phyloP scores from a whole-genome alignment of 2,113 vertebrate species.

The Lota lota region DNA sequence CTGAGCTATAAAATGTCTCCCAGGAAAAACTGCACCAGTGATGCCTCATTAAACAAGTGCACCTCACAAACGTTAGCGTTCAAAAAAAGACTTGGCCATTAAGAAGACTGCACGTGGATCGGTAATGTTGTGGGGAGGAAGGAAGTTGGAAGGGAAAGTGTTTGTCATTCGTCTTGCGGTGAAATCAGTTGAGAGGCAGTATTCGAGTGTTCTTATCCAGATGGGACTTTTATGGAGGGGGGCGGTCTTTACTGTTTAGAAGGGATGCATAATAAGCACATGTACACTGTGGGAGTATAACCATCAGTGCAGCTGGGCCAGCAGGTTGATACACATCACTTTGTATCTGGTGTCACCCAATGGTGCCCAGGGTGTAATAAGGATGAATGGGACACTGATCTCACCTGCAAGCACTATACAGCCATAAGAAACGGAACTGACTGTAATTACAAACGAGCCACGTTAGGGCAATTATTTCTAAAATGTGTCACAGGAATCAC shows the following conservation, averaged over 20 bases:
- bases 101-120: slow-evolving; percentile 29
- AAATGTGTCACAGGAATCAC: slow-evolving; percentile 47
- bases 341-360: slow-evolving; percentile 55
- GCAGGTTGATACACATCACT: slow-evolving; percentile 63
- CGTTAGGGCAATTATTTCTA: slow-evolving; percentile 47
- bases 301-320: slow-evolving; percentile 47
- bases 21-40: slow-evolving; percentile 64
- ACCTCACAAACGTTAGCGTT: slow-evolving; percentile 58
- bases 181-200: slow-evolving; percentile 63
- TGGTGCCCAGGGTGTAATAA: slow-evolving; percentile 55
- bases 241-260: slow-evolving; percentile 38
- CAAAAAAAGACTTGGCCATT: slow-evolving; percentile 58
- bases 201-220: slow-evolving; percentile 68
- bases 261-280: slow-evolving; percentile 66
- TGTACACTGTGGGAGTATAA: slow-evolving; percentile 56
- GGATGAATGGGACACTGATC: slow-evolving; percentile 46
- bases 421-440: too few species aligned
- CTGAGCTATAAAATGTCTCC: slow-evolving; percentile 55
- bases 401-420: slow-evolving; percentile 17
- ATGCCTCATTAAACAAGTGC: slow-evolving; percentile 72
- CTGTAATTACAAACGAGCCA: slow-evolving; percentile 42
- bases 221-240: slow-evolving; percentile 61
- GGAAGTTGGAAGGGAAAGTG: slow-evolving; percentile 63
- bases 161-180: slow-evolving; percentile 65
- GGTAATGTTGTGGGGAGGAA: slow-evolving; percentile 52